A percentile compares a stretch with the other conserved stretches of the same genome.
These are phyloP conservation scores for Pitta sordida DNA, from an alignment of 2,113 vertebrate species.

Conservation along the genomic window DNA sequence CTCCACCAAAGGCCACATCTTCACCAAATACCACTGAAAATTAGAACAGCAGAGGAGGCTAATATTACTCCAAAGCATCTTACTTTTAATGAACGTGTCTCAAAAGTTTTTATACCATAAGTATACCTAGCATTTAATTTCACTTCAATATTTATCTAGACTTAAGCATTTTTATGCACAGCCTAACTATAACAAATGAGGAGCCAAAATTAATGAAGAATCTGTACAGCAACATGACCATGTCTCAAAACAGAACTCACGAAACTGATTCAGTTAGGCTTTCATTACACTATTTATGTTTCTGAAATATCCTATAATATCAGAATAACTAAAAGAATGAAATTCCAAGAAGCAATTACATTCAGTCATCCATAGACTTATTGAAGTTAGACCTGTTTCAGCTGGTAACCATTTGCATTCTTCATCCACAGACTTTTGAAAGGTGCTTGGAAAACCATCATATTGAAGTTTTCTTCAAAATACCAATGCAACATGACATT, in stretches of 20 bases:
- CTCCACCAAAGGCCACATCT: conserved; percentile 96
- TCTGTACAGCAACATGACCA: background rate
- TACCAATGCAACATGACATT: background rate
- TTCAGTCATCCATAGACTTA: background rate
- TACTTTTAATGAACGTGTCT: background rate
- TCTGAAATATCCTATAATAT: background rate
- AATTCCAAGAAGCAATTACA: background rate
- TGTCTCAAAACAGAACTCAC: background rate
- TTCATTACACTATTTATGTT: background rate
- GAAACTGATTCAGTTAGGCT: background rate
- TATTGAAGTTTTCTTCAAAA: background rate
- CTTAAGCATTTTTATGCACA: background rate
- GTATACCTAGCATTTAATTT: background rate
- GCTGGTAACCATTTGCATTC: background rate
- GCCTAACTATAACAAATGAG: background rate
- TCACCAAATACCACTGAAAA: conserved; percentile 94
- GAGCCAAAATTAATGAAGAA: background rate
- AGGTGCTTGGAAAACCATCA: background rate
- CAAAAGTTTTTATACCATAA: background rate
- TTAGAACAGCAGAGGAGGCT: background rate
- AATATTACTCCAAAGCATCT: background rate
- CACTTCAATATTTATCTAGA: background rate
- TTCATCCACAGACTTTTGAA: background rate
- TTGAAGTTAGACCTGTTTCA: background rate
- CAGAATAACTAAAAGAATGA: background rate